phyloP scores from a whole-genome alignment of 2,888 invertebrate species.

The Lochmaea crataegi region DNA sequence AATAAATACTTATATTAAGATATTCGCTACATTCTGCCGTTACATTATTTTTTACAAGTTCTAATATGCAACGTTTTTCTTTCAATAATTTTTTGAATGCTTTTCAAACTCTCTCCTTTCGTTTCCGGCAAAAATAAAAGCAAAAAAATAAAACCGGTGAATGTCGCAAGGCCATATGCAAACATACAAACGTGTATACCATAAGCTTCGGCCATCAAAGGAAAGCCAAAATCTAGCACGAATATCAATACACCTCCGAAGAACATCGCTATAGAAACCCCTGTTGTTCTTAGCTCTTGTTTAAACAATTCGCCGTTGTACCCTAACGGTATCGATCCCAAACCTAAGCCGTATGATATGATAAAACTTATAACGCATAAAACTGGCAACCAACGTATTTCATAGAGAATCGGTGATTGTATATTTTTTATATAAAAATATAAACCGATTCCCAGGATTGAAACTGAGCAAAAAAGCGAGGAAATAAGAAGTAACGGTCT shows the following conservation, averaged over 20 bases:
- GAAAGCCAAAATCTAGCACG: constrained; percentile 42
- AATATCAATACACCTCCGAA: constrained; percentile 39
- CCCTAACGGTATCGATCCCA: constrained; percentile 83
- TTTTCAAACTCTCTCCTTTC: constrained; percentile 43
- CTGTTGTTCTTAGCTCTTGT: constrained; percentile 77
- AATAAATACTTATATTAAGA: no score
- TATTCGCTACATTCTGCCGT: no score
- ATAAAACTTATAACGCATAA: constrained; percentile 77
- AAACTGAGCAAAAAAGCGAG: constrained; percentile 72
- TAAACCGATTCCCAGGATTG: constrained; percentile 68
- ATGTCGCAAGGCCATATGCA: constrained; percentile 37
- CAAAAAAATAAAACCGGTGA: constrained; percentile 36
- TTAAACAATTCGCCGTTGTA: constrained; percentile 85
- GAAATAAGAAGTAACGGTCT: constrained; percentile 76
- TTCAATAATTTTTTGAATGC: constrained; percentile 40
- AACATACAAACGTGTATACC: constrained; percentile 42
- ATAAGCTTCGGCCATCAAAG: constrained; percentile 31
- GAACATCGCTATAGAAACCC: constrained; percentile 54
- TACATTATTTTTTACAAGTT: background rate
- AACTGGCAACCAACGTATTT: constrained; percentile 76
- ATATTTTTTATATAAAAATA: constrained; percentile 72
- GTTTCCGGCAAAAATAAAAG: constrained; percentile 44
- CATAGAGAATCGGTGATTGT: constrained; percentile 44
- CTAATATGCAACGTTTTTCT: background rate
- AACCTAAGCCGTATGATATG: constrained; percentile 74